A percentile compares a stretch with the other conserved stretches of the same genome.
These are phyloP conservation scores for Neelides folsomi DNA, from an alignment of 2,888 invertebrate species.

Conservation along the genomic window DNA sequence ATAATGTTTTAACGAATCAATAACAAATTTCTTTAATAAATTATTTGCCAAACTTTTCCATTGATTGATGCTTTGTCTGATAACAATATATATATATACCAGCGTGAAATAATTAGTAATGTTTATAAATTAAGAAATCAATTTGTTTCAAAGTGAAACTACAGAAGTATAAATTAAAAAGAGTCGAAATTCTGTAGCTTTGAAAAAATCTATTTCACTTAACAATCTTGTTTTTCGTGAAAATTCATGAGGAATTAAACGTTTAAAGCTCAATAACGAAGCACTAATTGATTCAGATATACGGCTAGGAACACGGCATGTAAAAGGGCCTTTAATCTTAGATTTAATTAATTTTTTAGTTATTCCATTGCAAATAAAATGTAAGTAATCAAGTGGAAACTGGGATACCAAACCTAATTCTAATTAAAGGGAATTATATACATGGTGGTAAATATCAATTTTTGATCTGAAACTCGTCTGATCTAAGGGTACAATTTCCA, in stretches of 20 bases:
- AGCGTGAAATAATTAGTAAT: constrained; percentile 5
- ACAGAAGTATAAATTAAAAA: constrained; percentile 32
- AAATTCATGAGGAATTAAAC: constrained; percentile 21
- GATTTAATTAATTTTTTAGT: no score
- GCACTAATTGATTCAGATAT: background rate
- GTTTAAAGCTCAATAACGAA: background rate
- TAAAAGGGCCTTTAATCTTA: no score
- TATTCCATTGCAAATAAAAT: no score
- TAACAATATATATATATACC: constrained; percentile 2
- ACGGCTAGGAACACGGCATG: no score
- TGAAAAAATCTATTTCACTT: constrained; percentile 28
- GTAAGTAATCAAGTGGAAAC: no score
- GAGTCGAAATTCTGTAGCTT: constrained; percentile 33
- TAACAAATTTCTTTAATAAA: constrained; percentile 32
- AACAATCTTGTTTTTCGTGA: constrained; percentile 26
- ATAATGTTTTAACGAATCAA: constrained; percentile 33
- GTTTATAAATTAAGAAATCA: constrained; percentile 8
- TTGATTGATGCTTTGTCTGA: background rate
- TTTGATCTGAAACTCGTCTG: no score
- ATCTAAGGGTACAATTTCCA: no score
- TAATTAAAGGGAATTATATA: no score
- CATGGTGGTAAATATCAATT: no score
- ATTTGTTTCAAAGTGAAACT: constrained; percentile 20
- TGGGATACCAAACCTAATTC: no score
- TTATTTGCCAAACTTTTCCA: constrained; percentile 23